These are phyloP conservation scores for Condylostylus longicornis DNA, from an alignment of 1,140 invertebrate genomes.

Conservation along the genomic window DNA sequence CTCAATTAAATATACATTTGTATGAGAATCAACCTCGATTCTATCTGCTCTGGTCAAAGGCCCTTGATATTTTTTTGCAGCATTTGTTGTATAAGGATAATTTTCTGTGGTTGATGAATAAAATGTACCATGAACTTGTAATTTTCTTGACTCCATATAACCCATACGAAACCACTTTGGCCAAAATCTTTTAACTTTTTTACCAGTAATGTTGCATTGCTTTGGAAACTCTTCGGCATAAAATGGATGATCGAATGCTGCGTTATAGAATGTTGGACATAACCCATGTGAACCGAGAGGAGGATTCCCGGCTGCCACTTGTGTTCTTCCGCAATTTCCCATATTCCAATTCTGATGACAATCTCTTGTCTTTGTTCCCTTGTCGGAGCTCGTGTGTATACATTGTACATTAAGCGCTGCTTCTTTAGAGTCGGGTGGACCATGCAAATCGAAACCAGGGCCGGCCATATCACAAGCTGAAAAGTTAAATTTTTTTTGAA, in stretches of 20 bases:
- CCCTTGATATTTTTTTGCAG: too few species aligned
- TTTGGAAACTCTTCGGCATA: too few species aligned
- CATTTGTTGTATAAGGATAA: not conserved
- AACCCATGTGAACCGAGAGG: constrained; percentile 26
- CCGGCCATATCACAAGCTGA: constrained; percentile 30
- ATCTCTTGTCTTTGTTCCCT: constrained; percentile 22
- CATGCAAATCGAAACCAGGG: constrained; percentile 25
- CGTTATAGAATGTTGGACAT: constrained; percentile 27
- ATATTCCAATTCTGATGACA: constrained; percentile 28
- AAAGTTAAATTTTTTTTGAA: not conserved
- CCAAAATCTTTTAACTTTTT: not conserved
- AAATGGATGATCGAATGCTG: constrained; percentile 26
- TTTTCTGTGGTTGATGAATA: not conserved
- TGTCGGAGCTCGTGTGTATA: constrained; percentile 26
- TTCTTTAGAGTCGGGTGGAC: constrained; percentile 15
- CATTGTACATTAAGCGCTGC: constrained; percentile 25
- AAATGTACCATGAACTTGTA: not conserved
- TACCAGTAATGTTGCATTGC: too few species aligned
- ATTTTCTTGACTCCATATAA: not conserved
- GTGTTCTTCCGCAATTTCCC: constrained; percentile 22
- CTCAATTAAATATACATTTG: too few species aligned
- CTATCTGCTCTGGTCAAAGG: too few species aligned
- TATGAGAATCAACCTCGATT: too few species aligned
- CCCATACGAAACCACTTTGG: not conserved
- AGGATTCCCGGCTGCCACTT: constrained; percentile 21